Evolutionary conservation across 1,140 invertebrate species (phyloP).

Genomic region (Drosophila kepulauana): DNA sequence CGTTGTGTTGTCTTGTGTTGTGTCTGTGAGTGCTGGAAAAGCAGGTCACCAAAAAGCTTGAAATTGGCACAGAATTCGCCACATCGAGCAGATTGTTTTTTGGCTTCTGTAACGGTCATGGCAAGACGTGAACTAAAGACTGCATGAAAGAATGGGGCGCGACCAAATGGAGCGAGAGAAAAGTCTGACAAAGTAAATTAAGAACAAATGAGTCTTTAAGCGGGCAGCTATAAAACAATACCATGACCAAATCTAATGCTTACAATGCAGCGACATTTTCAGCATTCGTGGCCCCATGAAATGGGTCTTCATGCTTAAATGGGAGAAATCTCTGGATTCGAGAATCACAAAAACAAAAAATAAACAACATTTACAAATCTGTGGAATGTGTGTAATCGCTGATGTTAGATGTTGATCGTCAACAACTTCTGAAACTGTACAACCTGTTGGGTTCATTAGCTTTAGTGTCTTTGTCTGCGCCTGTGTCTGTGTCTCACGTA

Average conservation of each 20-base stretch:
- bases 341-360: conserved; percentile 17
- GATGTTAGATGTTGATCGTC: background rate
- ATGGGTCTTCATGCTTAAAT: background rate
- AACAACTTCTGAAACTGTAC: conserved; percentile 14
- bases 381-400: conserved; percentile 20
- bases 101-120: conserved; percentile 54
- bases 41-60: conserved; percentile 69
- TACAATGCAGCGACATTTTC: conserved; percentile 33
- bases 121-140: conserved; percentile 29
- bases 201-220: conserved; percentile 18
- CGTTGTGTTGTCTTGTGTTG: background rate
- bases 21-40: conserved; percentile 38
- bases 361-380: background rate
- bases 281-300: conserved; percentile 18
- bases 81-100: conserved; percentile 63
- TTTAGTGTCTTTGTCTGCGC: conserved; percentile 7
- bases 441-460: conserved; percentile 69
- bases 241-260: conserved; percentile 34
- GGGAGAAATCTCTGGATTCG: conserved; percentile 31
- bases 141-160: conserved; percentile 50
- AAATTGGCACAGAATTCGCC: conserved; percentile 75
- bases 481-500: conserved; percentile 55
- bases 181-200: conserved; percentile 44
- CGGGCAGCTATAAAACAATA: conserved; percentile 32
- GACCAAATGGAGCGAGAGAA: conserved; percentile 33